phyloP scores from a whole-genome alignment of 2,888 invertebrate genomes.

The Aphrophora alni region DNA sequence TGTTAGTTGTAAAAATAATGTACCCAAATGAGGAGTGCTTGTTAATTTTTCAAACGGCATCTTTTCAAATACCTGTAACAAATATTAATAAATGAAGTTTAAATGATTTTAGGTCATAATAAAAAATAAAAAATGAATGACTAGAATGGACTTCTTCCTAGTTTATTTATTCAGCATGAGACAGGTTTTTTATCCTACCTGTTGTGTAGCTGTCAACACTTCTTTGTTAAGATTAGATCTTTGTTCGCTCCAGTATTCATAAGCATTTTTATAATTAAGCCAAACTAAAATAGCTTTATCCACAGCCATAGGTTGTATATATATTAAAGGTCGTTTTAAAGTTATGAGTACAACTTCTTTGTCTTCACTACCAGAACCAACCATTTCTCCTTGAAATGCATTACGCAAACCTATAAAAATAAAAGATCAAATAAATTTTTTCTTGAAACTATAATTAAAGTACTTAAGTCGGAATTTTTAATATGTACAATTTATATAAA shows the following conservation, averaged over 20 bases:
- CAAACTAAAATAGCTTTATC: slow-evolving; percentile 98
- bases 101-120: slow-evolving; percentile 5
- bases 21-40: slow-evolving; percentile 81
- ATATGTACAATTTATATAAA: too few species aligned
- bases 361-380: slow-evolving; percentile 65
- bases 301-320: slow-evolving; percentile 96
- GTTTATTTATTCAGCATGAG: not conserved
- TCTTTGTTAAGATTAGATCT: slow-evolving; percentile 89
- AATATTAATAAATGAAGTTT: too few species aligned
- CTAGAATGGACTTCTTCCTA: too few species aligned
- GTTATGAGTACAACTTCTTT: slow-evolving; percentile 90
- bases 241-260: slow-evolving; percentile 99
- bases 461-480: too few species aligned
- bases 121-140: too few species aligned
- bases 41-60: slow-evolving; percentile 81
- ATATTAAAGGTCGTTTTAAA: slow-evolving; percentile 90
- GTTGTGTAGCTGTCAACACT: slow-evolving; percentile 77
- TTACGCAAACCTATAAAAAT: slow-evolving; percentile 67
- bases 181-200: too few species aligned
- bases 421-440: too few species aligned
- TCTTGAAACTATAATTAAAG: too few species aligned
- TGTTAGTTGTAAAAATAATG: slow-evolving; percentile 90
- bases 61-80: slow-evolving; percentile 67
- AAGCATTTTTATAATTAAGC: slow-evolving; percentile 99
- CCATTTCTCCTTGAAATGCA: slow-evolving; percentile 90